Percentiles rank a stretch among this genome's conserved stretches.
Evolutionary conservation across 2,113 vertebrate genomes (phyloP).

Genomic region (Tilapia sparmanii): DNA sequence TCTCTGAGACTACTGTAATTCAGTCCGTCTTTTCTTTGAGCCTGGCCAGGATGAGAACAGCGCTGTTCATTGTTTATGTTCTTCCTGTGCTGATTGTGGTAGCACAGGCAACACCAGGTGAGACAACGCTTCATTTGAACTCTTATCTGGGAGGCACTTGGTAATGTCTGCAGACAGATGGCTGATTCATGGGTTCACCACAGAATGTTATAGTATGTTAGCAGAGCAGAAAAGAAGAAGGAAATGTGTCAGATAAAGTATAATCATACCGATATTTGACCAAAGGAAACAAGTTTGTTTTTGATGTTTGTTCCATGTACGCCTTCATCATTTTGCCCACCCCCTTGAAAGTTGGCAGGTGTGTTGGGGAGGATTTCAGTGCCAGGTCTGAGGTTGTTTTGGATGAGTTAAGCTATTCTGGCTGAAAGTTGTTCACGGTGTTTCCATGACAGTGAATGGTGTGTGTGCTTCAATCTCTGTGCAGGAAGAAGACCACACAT

Average conservation of each 20-base stretch:
- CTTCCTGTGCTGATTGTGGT: constrained; percentile 22
- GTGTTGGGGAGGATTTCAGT: neutral
- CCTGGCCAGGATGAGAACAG: constrained; percentile 39
- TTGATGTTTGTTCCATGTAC: neutral
- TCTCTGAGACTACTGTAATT: neutral
- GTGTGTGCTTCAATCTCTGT: accelerated
- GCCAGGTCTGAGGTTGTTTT: neutral
- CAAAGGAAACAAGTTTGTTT: neutral
- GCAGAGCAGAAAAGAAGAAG: neutral
- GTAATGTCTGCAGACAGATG: neutral
- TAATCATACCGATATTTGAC: accelerated
- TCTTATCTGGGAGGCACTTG: neutral
- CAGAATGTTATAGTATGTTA: neutral
- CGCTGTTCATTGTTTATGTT: constrained; percentile 32
- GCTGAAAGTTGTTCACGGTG: neutral
- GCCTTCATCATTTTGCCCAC: accelerated
- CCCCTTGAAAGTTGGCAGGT: neutral
- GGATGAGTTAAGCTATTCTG: neutral
- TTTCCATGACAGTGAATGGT: neutral
- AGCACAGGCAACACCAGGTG: constrained; percentile 43
- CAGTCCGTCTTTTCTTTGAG: neutral
- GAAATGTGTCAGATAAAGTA: neutral
- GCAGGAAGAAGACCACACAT: neutral
- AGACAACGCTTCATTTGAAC: neutral
- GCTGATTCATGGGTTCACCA: accelerated